These are phyloP conservation scores for Dysdera silvatica DNA, from an alignment of 1,140 invertebrate species.

Conservation along the genomic window DNA sequence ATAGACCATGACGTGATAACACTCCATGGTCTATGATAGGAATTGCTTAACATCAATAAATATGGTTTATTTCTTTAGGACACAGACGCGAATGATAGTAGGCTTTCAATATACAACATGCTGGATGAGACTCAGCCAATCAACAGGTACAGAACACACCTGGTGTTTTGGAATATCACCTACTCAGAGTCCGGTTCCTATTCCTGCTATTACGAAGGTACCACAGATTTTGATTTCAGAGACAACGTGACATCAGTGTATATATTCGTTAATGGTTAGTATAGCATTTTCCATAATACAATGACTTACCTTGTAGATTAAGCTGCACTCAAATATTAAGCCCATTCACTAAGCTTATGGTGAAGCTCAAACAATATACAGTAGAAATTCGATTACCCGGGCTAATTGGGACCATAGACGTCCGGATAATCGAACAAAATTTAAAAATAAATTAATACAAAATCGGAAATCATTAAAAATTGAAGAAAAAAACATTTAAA, in stretches of 20 bases:
- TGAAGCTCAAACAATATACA: no score
- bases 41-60: not conserved
- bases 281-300: no score
- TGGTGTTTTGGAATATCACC: not conserved
- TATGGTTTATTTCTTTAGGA: not conserved
- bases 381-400: no score
- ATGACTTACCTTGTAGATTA: no score
- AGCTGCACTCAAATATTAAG: no score
- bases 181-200: conserved; percentile 24
- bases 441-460: no score
- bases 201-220: conserved; percentile 18
- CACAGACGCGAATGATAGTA: not conserved
- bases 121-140: not conserved
- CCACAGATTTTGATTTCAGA: not conserved
- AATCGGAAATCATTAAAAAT: no score
- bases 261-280: conserved; percentile 31
- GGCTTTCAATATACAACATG: not conserved
- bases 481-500: no score
- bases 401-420: no score
- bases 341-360: no score
- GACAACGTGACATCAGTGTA: conserved; percentile 13
- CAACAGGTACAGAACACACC: conserved; percentile 5
- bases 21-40: not conserved
- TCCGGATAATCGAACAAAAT: no score
- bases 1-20: not conserved